Percentiles rank a stretch among this genome's conserved stretches.
These are phyloP conservation scores for Siphlonurus alternatus DNA, from an alignment of 2,888 invertebrate genomes.

Conservation along the genomic window DNA sequence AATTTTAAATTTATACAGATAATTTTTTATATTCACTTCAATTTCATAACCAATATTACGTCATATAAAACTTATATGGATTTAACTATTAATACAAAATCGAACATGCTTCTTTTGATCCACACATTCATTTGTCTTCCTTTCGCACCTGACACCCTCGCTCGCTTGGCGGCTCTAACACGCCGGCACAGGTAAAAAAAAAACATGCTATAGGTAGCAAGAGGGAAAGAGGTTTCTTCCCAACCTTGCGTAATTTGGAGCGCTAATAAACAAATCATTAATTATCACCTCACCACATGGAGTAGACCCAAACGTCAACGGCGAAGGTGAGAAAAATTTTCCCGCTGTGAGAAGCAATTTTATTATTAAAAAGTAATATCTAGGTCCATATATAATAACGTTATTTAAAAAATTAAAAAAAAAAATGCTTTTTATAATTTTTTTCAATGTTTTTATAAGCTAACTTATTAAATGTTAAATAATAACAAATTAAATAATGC, in stretches of 20 bases:
- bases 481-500: no score
- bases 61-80: neutral
- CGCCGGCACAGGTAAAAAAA: neutral
- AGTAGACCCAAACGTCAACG: neutral
- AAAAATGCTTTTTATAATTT: neutral
- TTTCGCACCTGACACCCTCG: neutral
- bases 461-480: neutral
- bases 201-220: neutral
- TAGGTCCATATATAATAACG: no score
- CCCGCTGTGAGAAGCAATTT: conserved; percentile 2
- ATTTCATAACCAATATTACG: no score
- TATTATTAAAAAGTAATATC: neutral
- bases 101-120: neutral
- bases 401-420: no score
- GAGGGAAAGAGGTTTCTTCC: neutral
- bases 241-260: conserved; percentile 1
- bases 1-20: no score
- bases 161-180: neutral
- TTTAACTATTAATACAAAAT: neutral
- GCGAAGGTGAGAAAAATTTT: neutral
- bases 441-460: neutral
- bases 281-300: neutral
- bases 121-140: neutral
- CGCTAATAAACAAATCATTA: neutral
- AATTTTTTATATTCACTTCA: no score